phyloP scores from a whole-genome alignment of 1,140 invertebrate species.

The Magallana angulata region DNA sequence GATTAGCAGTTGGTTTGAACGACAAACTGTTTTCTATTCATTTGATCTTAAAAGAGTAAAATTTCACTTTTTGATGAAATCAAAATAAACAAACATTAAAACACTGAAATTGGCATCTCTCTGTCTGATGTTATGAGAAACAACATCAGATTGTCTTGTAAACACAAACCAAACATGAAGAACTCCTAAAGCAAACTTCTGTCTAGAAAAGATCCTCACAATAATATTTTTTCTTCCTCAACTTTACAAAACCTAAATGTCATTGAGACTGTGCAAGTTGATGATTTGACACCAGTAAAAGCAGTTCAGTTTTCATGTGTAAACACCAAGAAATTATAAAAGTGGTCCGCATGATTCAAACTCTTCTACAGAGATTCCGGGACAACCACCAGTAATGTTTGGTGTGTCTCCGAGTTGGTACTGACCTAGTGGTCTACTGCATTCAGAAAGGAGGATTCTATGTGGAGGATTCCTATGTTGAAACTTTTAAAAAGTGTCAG shows the following conservation, averaged over 20 bases:
- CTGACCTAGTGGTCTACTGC: no score
- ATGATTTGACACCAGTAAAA: background rate
- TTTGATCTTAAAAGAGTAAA: no score
- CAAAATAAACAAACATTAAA: background rate
- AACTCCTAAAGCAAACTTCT: background rate
- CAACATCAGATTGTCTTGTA: background rate
- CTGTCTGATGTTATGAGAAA: constrained; percentile 4
- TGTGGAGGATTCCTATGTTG: no score
- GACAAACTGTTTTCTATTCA: no score
- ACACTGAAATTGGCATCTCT: background rate
- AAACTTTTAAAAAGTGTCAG: no score
- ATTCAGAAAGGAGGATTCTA: no score
- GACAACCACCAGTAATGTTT: no score
- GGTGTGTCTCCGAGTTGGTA: no score
- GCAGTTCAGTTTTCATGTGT: background rate
- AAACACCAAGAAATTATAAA: constrained; percentile 14
- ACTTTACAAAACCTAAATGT: constrained; percentile 24
- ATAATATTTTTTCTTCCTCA: constrained; percentile 32
- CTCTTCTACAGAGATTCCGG: no score
- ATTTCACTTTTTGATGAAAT: background rate
- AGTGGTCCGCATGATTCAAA: background rate
- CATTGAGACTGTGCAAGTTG: background rate
- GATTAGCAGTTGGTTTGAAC: no score
- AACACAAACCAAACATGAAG: background rate
- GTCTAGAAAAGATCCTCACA: constrained; percentile 8